Conservation (phyloP, 2,797 vertebrate species). For the Thunnus albacares region DNA sequence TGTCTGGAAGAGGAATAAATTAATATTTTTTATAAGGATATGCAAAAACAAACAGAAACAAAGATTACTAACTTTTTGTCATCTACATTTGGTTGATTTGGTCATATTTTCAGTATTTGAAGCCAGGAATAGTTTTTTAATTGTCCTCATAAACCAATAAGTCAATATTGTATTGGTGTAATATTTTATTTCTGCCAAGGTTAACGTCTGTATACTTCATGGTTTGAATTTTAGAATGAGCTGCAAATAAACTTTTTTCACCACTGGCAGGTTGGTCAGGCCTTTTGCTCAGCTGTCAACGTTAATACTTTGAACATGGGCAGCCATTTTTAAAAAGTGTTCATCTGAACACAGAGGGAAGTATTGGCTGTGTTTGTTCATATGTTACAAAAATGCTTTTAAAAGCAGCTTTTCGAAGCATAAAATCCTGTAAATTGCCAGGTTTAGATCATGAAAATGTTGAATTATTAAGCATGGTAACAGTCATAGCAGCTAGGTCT, state of each 20-base stretch:
- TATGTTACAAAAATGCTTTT: not conserved
- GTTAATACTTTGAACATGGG: not conserved
- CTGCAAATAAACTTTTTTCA: not conserved
- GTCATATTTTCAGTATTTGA: not conserved
- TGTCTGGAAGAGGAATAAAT: not conserved
- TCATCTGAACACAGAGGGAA: not conserved
- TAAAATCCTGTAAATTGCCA: not conserved
- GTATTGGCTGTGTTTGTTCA: not conserved
- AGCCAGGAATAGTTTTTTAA: not conserved
- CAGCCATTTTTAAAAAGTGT: slow-evolving; percentile 19
- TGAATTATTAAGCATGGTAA: not conserved
- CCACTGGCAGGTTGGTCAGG: not conserved
- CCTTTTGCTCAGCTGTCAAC: not conserved
- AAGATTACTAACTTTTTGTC: not conserved
- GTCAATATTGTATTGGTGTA: not conserved
- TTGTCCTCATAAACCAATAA: not conserved
- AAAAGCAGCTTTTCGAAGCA: not conserved
- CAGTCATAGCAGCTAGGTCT: not conserved
- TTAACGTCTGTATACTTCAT: not conserved
- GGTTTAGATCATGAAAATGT: not conserved
- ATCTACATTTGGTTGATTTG: not conserved
- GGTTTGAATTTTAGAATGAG: not conserved
- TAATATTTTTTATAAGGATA: not conserved
- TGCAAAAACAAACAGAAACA: not conserved
- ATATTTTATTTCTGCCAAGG: not conserved